phyloP scores from a whole-genome alignment of 2,797 vertebrate species.

The Enteromius fasciolatus region DNA sequence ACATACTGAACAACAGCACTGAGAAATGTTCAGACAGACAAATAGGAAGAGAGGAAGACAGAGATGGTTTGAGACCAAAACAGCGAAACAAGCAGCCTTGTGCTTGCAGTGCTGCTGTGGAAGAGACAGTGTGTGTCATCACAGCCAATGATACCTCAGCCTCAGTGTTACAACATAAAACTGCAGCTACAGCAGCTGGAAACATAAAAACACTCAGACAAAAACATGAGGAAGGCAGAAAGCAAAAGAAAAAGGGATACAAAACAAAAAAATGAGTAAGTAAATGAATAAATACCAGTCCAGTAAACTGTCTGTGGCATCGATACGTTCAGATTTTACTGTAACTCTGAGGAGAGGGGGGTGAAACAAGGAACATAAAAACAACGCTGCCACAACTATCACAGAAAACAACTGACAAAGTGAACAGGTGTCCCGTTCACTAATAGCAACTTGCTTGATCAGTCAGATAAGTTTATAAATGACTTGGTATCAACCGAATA shows the following conservation, averaged over 20 bases:
- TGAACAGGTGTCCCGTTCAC: conserved; percentile 10
- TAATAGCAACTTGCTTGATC: background rate
- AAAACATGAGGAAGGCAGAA: background rate
- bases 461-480: background rate
- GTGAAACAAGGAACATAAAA: conserved; percentile 56
- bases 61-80: conserved; percentile 26
- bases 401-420: conserved; percentile 25
- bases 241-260: conserved; percentile 16
- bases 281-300: conserved; percentile 62
- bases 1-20: conserved; percentile 21
- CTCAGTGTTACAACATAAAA: conserved; percentile 42
- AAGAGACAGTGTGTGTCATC: conserved; percentile 30
- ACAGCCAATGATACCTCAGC: conserved; percentile 34
- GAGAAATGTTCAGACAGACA: conserved; percentile 37
- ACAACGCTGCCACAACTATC: conserved; percentile 42
- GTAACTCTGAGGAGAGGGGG: conserved; percentile 60
- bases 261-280: conserved; percentile 18
- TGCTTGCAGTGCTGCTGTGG: conserved; percentile 38
- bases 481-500: background rate
- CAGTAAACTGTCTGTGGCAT: conserved; percentile 57
- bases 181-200: conserved; percentile 18
- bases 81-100: conserved; percentile 21
- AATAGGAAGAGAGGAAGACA: conserved; percentile 2
- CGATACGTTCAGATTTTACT: conserved; percentile 58
- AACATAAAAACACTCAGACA: conserved; percentile 18